These are phyloP conservation scores for Diphyllodes magnificus DNA, from an alignment of 2,113 vertebrate genomes.

Conservation along the genomic window DNA sequence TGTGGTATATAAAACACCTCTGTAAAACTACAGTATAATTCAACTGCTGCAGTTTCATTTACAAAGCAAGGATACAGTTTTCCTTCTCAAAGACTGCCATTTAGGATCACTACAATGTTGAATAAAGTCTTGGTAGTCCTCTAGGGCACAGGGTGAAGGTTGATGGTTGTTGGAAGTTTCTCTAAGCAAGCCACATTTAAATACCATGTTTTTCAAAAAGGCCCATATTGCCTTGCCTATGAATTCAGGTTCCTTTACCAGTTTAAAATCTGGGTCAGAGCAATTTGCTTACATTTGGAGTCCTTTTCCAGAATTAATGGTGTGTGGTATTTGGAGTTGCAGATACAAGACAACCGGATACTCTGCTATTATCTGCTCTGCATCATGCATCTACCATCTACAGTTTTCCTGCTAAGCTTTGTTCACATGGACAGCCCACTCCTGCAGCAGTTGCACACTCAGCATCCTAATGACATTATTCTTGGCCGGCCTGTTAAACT, in stretches of 20 bases:
- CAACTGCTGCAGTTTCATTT: constrained; percentile 31
- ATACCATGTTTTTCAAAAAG: constrained; percentile 17
- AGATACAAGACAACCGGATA: constrained; percentile 28
- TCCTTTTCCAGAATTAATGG: constrained; percentile 38
- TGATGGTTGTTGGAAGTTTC: constrained; percentile 11
- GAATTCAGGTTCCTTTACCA: constrained; percentile 22
- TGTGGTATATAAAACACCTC: constrained; percentile 44
- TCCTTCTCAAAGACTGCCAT: constrained; percentile 12
- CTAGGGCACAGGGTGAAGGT: neutral
- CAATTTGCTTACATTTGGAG: constrained; percentile 57
- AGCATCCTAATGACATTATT: constrained; percentile 30
- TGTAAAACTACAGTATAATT: constrained; percentile 35
- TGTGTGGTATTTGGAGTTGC: neutral
- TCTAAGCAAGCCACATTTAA: constrained; percentile 7
- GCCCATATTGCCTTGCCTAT: neutral
- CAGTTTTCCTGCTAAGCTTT: constrained; percentile 20
- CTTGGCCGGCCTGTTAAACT: constrained; percentile 48
- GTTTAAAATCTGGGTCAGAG: constrained; percentile 47
- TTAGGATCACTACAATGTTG: neutral
- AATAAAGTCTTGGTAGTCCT: neutral
- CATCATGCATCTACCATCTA: constrained; percentile 2
- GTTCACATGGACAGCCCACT: constrained; percentile 26
- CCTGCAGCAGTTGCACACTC: constrained; percentile 27
- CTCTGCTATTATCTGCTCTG: constrained; percentile 39
- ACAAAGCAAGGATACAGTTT: neutral